Conservation (phyloP, 2,113 vertebrate genomes). For the Neomonachus schauinslandi region DNA sequence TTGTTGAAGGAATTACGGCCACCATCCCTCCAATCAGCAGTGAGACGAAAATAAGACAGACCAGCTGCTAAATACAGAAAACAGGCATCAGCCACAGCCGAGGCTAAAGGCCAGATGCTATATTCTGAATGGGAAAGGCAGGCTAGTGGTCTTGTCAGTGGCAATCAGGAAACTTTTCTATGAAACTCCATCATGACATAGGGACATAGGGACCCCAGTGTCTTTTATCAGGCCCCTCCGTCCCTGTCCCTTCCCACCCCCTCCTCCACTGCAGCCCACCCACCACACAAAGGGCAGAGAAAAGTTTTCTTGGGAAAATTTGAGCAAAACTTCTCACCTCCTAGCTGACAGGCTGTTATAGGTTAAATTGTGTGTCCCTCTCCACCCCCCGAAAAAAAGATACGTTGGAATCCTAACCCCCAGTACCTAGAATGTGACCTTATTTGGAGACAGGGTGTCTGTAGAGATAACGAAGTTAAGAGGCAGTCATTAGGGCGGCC, state of each 20-base stretch:
- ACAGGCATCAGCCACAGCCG: too few species aligned
- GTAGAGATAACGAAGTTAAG: background rate
- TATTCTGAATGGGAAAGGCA: background rate
- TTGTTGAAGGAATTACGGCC: background rate
- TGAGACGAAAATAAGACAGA: background rate
- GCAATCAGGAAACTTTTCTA: background rate
- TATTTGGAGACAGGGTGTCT: background rate
- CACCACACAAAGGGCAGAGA: background rate
- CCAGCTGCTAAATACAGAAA: background rate
- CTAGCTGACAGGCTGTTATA: background rate
- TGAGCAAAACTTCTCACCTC: background rate
- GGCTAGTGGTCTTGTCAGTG: background rate
- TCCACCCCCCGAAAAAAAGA: background rate
- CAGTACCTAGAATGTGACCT: background rate
- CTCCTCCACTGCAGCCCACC: background rate
- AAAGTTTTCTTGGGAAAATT: background rate
- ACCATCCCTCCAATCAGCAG: background rate
- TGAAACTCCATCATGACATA: background rate
- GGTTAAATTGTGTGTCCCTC: background rate
- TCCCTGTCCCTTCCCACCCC: too few species aligned
- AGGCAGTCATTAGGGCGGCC: background rate
- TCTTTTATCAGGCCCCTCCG: background rate
- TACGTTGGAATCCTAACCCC: background rate
- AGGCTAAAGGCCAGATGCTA: background rate
- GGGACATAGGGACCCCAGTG: accelerated